Percentiles rank a stretch among this genome's conserved stretches.
Evolutionary conservation across 2,888 invertebrate genomes (phyloP).

Genomic region (Ophioninae sp.): DNA sequence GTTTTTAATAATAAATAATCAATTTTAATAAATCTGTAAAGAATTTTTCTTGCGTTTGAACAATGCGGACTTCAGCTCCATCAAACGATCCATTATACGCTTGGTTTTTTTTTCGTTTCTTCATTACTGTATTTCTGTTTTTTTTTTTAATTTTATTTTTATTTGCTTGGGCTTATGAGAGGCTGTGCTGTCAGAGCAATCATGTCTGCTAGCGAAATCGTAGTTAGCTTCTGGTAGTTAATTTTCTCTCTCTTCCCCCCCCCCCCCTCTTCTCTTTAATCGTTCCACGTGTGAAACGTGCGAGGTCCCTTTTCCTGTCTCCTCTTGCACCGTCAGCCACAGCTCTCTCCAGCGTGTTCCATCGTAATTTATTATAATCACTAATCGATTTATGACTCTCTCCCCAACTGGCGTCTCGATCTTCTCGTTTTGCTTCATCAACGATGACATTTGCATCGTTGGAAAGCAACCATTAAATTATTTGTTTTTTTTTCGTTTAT

Average conservation of each 20-base stretch:
- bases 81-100: not conserved
- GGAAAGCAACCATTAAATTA: not conserved
- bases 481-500: not conserved
- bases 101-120: conserved; percentile 6
- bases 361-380: conserved; percentile 75
- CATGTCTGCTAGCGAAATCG: conserved; percentile 54
- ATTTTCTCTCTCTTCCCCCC: conserved; percentile 67
- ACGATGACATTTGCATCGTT: conserved; percentile 31
- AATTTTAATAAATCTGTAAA: no score
- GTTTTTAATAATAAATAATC: no score
- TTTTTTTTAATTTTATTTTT: no score
- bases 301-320: not conserved
- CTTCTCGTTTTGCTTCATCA: conserved; percentile 64
- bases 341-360: conserved; percentile 39
- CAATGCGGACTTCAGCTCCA: not conserved
- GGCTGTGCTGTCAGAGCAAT: conserved; percentile 1
- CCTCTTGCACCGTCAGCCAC: conserved; percentile 29
- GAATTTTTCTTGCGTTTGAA: not conserved
- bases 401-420: conserved; percentile 60
- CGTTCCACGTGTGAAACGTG: conserved; percentile 59
- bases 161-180: not conserved
- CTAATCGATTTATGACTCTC: conserved; percentile 72
- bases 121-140: not conserved
- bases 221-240: conserved; percentile 56
- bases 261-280: conserved; percentile 65